Conservation (phyloP, 1,140 invertebrate genomes). For the Orussus abietinus region DNA sequence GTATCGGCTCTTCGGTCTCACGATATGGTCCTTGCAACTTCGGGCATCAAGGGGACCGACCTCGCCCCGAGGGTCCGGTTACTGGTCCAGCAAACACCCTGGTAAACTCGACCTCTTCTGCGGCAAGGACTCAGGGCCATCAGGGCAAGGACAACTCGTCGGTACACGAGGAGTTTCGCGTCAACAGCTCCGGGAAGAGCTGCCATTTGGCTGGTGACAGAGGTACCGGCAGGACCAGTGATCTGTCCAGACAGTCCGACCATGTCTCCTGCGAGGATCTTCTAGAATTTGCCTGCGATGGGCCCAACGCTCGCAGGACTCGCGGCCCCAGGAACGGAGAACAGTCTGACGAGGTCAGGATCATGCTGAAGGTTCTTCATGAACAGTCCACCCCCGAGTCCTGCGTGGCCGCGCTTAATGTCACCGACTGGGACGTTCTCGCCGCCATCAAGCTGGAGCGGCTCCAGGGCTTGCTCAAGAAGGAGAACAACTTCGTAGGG, state of each 20-base stretch:
- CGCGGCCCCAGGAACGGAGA: slow-evolving; percentile 73
- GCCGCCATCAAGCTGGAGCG: slow-evolving; percentile 83
- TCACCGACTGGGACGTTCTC: slow-evolving; percentile 84
- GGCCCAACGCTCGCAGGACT: slow-evolving; percentile 62
- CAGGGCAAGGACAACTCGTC: too few relatives aligned
- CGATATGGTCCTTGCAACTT: too few relatives aligned
- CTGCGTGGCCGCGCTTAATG: slow-evolving; percentile 76
- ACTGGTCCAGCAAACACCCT: too few relatives aligned
- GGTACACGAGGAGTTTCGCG: too few relatives aligned
- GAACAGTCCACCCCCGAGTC: slow-evolving; percentile 74
- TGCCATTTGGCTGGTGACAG: too few relatives aligned
- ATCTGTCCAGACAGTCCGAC: slow-evolving; percentile 56
- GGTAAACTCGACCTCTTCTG: too few relatives aligned
- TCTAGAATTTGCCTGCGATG: slow-evolving; percentile 83
- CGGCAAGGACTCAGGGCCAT: too few relatives aligned
- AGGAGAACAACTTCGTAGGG: slow-evolving; percentile 43
- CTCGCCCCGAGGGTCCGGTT: too few relatives aligned
- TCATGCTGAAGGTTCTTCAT: slow-evolving; percentile 86
- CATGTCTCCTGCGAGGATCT: slow-evolving; percentile 91
- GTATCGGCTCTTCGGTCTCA: too few relatives aligned
- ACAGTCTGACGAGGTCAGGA: slow-evolving; percentile 85
- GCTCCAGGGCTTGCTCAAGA: slow-evolving; percentile 63
- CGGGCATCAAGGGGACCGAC: too few relatives aligned
- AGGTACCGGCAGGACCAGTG: slow-evolving; percentile 24
- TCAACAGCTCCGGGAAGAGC: too few relatives aligned